Percentiles rank a stretch among this genome's conserved stretches.
These are phyloP conservation scores for Desoria tigrina DNA, from an alignment of 2,888 invertebrate species.

Conservation along the genomic window DNA sequence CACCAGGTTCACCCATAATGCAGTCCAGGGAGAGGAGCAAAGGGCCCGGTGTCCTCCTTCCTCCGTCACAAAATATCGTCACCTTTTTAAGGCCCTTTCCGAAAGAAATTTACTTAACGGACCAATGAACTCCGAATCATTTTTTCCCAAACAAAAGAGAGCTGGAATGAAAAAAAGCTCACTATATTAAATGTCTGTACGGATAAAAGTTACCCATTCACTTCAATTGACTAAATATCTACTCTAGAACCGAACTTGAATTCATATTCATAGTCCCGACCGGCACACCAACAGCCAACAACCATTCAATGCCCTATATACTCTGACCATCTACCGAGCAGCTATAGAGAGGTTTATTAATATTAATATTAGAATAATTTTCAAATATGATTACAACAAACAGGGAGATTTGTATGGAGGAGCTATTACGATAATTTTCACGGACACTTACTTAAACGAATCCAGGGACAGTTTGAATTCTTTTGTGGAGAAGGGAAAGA, in stretches of 20 bases:
- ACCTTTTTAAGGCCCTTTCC: conserved; percentile 44
- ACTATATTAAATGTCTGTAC: not conserved
- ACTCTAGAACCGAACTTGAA: not conserved
- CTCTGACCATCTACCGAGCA: too few relatives aligned
- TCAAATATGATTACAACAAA: too few relatives aligned
- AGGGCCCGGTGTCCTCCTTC: conserved; percentile 45
- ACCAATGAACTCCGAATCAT: conserved; percentile 48
- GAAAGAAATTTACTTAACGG: conserved; percentile 46
- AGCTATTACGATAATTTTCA: too few relatives aligned
- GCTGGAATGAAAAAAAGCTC: conserved; percentile 22
- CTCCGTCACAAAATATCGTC: conserved; percentile 41
- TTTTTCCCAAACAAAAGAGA: conserved; percentile 4
- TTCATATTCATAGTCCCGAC: not conserved
- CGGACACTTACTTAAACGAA: too few relatives aligned
- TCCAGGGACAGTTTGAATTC: too few relatives aligned
- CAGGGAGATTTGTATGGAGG: too few relatives aligned
- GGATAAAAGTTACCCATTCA: not conserved
- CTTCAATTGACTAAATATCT: not conserved
- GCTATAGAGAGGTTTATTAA: too few relatives aligned
- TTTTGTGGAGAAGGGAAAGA: too few relatives aligned
- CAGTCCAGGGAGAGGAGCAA: not conserved
- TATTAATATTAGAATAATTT: too few relatives aligned
- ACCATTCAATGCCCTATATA: too few relatives aligned
- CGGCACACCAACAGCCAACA: too few relatives aligned
- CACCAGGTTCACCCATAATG: too few relatives aligned